Evolutionary conservation across 2,888 invertebrate species (phyloP).

Genomic region (Tenodera sinensis): DNA sequence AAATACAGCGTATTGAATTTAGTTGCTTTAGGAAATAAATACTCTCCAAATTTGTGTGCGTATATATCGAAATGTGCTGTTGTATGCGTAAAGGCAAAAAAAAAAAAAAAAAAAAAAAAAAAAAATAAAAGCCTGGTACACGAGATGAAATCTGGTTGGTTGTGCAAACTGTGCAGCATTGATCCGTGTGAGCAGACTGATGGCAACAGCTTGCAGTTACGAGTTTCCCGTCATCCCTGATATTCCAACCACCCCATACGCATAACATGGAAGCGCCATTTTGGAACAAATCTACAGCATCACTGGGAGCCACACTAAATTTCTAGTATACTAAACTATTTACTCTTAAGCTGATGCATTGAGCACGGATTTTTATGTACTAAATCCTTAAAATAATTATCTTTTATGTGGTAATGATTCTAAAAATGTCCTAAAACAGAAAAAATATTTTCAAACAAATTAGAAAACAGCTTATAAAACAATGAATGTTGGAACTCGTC

Average conservation of each 20-base stretch:
- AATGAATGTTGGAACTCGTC: too few relatives aligned
- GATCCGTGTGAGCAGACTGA: not conserved
- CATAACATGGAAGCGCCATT: not conserved
- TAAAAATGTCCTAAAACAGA: too few relatives aligned
- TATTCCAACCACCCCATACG: not conserved
- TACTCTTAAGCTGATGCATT: too few relatives aligned
- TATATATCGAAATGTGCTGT: not conserved
- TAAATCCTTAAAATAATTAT: too few relatives aligned
- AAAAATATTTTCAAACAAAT: too few relatives aligned
- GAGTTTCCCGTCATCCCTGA: not conserved
- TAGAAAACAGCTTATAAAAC: too few relatives aligned
- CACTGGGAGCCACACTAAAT: not conserved
- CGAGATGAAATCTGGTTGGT: not conserved
- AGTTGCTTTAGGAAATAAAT: not conserved
- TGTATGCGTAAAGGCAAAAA: not conserved
- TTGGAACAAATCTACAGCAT: not conserved
- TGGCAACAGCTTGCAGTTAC: slow-evolving; percentile 14
- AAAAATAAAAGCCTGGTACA: not conserved
- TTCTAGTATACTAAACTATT: too few relatives aligned
- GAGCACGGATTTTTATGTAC: too few relatives aligned
- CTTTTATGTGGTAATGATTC: too few relatives aligned
- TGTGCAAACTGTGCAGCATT: not conserved
- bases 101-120: too few relatives aligned
- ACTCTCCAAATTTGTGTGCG: not conserved
- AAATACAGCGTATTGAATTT: too few relatives aligned